Evolutionary conservation across 2,113 vertebrate genomes (phyloP), one percentile per base, ranked within the genome.

Genomic region (Gasterosteus nipponicus): DNA sequence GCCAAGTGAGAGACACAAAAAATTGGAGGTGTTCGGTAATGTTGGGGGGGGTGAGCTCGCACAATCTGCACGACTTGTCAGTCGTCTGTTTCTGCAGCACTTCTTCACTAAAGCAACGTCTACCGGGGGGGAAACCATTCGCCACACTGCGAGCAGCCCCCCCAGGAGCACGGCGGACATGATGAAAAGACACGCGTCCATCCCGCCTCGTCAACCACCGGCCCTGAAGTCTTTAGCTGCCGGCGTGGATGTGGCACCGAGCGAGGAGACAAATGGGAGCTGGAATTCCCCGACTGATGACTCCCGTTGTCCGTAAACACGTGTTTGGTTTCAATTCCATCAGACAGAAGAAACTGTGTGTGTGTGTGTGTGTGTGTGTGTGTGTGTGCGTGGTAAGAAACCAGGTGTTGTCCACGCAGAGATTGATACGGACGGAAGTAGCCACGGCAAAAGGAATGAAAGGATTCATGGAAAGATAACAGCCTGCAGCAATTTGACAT

Each of bases 381-480:
- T 71, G 61, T 49, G 59, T 59, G 58, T 4, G 16, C 14, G 4
- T 11, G 47, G 47, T 53, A 22, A 53, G 51, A 10, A 22, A 53
- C 7, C 29, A 11, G 22, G 26, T 53, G 39, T 7, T 1, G 35
- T 58, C 38, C 65, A 49, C 14, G 71, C 47, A 72, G 65, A 77
- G 10, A 19, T 22, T 11, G n/a, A n/a, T 26, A 26, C 22, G 22
- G 47, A 12, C 14, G 2, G 10, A 63, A 66, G 77, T 31, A 62
- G 72, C 47, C 49, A 44, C 59, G 73, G 78, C 64, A 77, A 80
- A 84, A 81, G 78, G 79, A 73, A 78, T 53, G 64, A 54, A 69
- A 75, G 80, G 47, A 65, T 83, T 84, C 74, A 81, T 70, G 26
- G 54, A 51, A 64, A 63, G 41, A 83, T 65, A 85, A 85, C 60